These are phyloP conservation scores for Neocrepidodera transversa DNA, from an alignment of 2,888 invertebrate species.

Conservation along the genomic window DNA sequence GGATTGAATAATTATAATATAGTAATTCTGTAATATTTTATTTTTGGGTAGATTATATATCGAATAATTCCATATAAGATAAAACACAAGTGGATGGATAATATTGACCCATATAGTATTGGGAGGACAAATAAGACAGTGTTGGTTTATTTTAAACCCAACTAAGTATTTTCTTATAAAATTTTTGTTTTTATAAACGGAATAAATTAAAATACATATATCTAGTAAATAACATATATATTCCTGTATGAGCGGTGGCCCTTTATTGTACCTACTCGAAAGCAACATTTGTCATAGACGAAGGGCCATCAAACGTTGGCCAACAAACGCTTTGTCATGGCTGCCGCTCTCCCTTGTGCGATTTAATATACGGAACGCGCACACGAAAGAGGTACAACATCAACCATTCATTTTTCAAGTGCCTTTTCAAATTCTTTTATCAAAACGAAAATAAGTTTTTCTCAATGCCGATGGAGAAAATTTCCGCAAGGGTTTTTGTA, in stretches of 20 bases:
- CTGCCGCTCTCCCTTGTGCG: neutral
- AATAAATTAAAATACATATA: neutral
- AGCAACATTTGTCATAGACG: constrained; percentile 21
- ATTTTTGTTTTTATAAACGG: too few species aligned
- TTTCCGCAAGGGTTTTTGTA: too few species aligned
- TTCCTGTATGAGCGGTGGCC: neutral
- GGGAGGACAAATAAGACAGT: too few species aligned
- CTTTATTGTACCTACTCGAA: constrained; percentile 3
- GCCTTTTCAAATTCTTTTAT: constrained; percentile 9
- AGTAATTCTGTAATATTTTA: too few species aligned
- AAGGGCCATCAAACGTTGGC: constrained; percentile 14
- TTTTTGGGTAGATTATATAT: too few species aligned
- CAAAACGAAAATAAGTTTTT: constrained; percentile 1
- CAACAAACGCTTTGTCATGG: constrained; percentile 16
- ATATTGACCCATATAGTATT: too few species aligned
- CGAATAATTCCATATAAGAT: too few species aligned
- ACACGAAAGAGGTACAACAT: constrained; percentile 7
- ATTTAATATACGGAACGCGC: constrained; percentile 11
- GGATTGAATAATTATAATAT: too few species aligned
- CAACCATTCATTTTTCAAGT: constrained; percentile 22
- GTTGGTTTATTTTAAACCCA: too few species aligned
- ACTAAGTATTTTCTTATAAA: too few species aligned
- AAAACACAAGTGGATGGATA: too few species aligned
- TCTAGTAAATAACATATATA: neutral
- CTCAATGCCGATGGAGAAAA: too few species aligned